phyloP scores from a whole-genome alignment of 2,113 vertebrate genomes.

The Riparia riparia region DNA sequence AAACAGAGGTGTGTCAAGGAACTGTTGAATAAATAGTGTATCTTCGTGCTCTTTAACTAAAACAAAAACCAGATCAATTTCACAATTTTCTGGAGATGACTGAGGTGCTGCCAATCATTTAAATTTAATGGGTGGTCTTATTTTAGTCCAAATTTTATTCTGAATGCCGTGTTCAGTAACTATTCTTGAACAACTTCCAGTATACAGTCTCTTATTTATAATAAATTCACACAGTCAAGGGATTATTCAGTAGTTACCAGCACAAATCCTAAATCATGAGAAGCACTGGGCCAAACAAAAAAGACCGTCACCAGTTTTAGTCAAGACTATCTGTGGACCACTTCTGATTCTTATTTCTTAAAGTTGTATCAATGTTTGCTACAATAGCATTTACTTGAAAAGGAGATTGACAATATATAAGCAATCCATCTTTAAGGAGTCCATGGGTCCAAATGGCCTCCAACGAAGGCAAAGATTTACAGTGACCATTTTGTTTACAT shows the following conservation, averaged over 20 bases:
- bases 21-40: not conserved
- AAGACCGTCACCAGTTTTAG: not conserved
- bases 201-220: not conserved
- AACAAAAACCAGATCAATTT: not conserved
- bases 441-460: not conserved
- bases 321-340: not conserved
- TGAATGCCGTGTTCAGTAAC: not conserved
- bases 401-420: not conserved
- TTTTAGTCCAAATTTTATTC: not conserved
- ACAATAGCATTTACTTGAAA: not conserved
- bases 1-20: not conserved
- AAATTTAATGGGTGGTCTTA: not conserved
- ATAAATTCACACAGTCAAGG: not conserved
- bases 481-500: not conserved
- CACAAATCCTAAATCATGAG: not conserved
- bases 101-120: not conserved
- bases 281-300: not conserved
- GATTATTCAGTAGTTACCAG: not conserved
- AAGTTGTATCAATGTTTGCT: not conserved
- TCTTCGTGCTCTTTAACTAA: not conserved
- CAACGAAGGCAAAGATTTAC: not conserved
- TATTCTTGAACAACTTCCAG: not conserved
- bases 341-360: not conserved
- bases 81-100: not conserved
- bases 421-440: not conserved